Evolutionary conservation across 2,888 invertebrate genomes (phyloP), one percentile per base, ranked within the genome.

Genomic region (Parnassius orleans): DNA sequence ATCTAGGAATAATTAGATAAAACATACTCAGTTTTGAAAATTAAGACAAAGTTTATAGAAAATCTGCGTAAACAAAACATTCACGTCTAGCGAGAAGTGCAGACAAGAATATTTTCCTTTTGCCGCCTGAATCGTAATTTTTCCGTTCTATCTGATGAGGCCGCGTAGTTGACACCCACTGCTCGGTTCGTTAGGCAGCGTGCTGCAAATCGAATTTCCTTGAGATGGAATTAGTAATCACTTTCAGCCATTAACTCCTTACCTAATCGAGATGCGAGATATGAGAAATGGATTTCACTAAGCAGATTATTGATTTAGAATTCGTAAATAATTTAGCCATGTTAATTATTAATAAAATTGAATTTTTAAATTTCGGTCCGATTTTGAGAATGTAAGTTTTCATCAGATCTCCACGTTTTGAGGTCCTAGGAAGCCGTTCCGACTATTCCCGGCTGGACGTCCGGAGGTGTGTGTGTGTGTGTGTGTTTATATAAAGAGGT

Each of bases 201-300:
- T 72, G 73, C 71, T 73, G 70, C 58, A 63, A 63, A 63, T 60
- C 63, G 56, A 75, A 81, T 84, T 83, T 80, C 84, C 84, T 86
- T 81, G 79, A 80, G 79, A 81, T 79, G 69, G 77, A 83, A 88
- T 87, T 86, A 86, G 82, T 82, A 82, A 85, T 85, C 82, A 79
- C 81, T 86, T 86, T 48, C 63, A 60, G 60, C 50, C 54, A 54
- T 63, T 63, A 63, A 52, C 59, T 56, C 48, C 51, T 56, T 47
- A 52, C 53, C 54, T 54, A 58, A 58, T 63, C 41, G 50, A 33
- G 56, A 54, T 12, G 44, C 53, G 58, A 51, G 46, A 44, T 51
- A 58, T 51, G 53, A 44, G 57, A 58, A 55, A 58, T 58, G 50
- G 58, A 59, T 63, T 63, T 58, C 33, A 63, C 55, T 59, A 55